phyloP scores from a whole-genome alignment of 2,797 vertebrate genomes.

The Gephyroberyx darwinii region DNA sequence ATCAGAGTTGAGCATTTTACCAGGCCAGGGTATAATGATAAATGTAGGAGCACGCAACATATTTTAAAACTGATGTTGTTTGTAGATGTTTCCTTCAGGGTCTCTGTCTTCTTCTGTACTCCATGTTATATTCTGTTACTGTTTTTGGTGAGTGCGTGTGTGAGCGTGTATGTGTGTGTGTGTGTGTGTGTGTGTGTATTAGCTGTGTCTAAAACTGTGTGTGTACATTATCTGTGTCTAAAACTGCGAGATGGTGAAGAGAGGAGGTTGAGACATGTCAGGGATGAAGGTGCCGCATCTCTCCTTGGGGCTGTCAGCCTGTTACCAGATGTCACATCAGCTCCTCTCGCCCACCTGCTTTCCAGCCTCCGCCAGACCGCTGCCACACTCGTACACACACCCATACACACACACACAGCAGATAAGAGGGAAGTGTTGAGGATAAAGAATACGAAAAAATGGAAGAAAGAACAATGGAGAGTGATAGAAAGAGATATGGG shows the following conservation, averaged over 20 bases:
- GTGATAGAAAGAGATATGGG: not conserved
- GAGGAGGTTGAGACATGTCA: conserved; percentile 57
- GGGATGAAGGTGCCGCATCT: conserved; percentile 59
- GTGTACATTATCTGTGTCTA: not conserved
- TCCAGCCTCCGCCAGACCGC: conserved; percentile 45
- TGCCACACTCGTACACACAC: conserved; percentile 28
- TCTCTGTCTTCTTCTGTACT: not conserved
- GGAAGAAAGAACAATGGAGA: not conserved
- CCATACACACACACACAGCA: conserved; percentile 25
- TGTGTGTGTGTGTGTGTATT: not conserved
- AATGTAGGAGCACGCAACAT: not conserved
- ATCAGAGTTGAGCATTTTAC: not conserved
- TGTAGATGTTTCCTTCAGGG: conserved; percentile 3
- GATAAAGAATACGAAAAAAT: conserved; percentile 12
- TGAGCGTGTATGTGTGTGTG: conserved; percentile 21
- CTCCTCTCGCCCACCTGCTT: conserved; percentile 66
- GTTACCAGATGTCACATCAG: conserved; percentile 65
- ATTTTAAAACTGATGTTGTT: not conserved
- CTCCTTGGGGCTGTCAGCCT: conserved; percentile 65
- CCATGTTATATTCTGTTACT: conserved; percentile 13
- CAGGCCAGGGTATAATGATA: not conserved
- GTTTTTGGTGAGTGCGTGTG: conserved; percentile 3
- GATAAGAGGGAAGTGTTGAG: not conserved
- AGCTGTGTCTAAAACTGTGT: not conserved
- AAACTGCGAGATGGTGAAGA: conserved; percentile 39